These are phyloP conservation scores for Zoanthus sansibaricus DNA, from an alignment of 92 coral and sea anemone species.

Conservation along the genomic window DNA sequence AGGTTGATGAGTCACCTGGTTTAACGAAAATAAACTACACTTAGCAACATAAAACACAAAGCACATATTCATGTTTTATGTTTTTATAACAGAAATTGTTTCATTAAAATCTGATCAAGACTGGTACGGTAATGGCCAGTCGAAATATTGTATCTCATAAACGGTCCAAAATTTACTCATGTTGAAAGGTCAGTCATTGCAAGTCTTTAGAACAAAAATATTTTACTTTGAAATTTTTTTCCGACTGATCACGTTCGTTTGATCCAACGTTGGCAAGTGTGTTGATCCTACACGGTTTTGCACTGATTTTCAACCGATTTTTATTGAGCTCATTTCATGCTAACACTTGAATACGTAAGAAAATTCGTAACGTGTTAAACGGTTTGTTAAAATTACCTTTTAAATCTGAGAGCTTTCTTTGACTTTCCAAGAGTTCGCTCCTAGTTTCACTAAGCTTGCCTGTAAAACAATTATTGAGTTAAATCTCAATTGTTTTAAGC, in stretches of 20 bases:
- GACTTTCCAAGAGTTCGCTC: slow-evolving; percentile 64
- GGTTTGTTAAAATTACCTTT: slow-evolving; percentile 51
- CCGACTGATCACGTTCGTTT: too few species aligned
- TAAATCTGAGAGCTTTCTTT: slow-evolving; percentile 53
- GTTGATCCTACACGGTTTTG: too few species aligned
- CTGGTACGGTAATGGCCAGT: too few species aligned
- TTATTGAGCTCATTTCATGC: background rate
- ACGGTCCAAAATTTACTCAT: too few species aligned
- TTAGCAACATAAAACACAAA: background rate
- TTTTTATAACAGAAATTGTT: background rate
- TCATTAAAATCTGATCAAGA: too few species aligned
- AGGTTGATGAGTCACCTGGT: slow-evolving; percentile 14
- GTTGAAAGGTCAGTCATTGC: too few species aligned
- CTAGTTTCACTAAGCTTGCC: slow-evolving; percentile 81
- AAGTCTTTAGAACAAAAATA: too few species aligned
- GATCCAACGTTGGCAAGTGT: too few species aligned
- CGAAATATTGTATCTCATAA: too few species aligned
- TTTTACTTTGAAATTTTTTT: too few species aligned
- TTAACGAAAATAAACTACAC: background rate
- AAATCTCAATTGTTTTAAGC: too few species aligned
- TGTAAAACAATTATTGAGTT: background rate
- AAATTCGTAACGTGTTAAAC: background rate
- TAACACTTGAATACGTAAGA: background rate
- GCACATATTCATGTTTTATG: background rate
- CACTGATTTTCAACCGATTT: too few species aligned